Evolutionary conservation across 2,113 vertebrate species (phyloP).

Genomic region (Arothron firmamentum): DNA sequence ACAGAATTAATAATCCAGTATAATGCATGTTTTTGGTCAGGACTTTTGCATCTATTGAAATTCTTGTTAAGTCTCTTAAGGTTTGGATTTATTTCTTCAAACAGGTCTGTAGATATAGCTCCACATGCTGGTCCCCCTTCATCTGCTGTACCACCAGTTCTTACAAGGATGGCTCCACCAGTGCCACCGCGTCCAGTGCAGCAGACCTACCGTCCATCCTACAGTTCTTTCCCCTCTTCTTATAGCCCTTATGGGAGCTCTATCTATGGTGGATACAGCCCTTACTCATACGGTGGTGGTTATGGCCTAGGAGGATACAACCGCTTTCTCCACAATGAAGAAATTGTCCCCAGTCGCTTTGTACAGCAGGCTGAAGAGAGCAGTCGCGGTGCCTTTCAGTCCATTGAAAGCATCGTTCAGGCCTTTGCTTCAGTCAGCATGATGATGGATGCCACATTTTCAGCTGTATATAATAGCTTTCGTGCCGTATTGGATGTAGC

Average conservation of each 20-base stretch:
- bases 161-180: constrained; percentile 85
- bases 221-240: constrained; percentile 81
- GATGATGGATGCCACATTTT: constrained; percentile 99
- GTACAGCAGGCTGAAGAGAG: constrained; percentile 97
- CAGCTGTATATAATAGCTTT: constrained; percentile 97
- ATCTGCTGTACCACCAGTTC: constrained; percentile 73
- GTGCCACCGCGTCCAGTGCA: constrained; percentile 84
- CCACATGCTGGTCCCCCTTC: constrained; percentile 62
- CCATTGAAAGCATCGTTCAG: constrained; percentile 96
- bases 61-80: background rate
- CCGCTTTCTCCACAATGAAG: constrained; percentile 79
- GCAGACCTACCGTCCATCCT: constrained; percentile 84
- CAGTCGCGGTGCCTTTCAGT: constrained; percentile 96
- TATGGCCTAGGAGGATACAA: constrained; percentile 79
- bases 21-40: no score
- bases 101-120: constrained; percentile 83
- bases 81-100: background rate
- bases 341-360: constrained; percentile 87
- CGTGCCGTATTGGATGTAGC: constrained; percentile 94
- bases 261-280: constrained; percentile 58
- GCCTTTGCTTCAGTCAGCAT: constrained; percentile 95
- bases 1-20: no score
- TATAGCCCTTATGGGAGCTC: constrained; percentile 81
- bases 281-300: constrained; percentile 77
- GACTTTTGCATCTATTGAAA: background rate